Base-by-base conservation (phyloP, 1,140 invertebrate genomes). In the Batillaria attramentaria region DNA sequence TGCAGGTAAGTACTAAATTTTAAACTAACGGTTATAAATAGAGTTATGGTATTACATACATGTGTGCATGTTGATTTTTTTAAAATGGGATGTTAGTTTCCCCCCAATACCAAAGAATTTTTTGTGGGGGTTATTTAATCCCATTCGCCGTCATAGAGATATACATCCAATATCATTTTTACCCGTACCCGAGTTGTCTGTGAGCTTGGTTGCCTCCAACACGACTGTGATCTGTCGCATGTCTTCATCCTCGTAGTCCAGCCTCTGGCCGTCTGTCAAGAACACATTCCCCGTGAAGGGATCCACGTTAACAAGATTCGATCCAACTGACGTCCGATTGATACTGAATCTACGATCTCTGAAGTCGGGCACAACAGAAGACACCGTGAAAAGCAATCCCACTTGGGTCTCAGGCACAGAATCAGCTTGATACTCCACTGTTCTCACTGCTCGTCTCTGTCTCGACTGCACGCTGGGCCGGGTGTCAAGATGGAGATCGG, bases 401-500 rank as follows among this genome's bases (percentile, higher is more conserved):
- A 20, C 62, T 8, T 50, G 54, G 39, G 50, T 54, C 31, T 75
- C 73, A 28, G 54, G 13, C 35, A 75, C 73, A 20, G 73, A 18
- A 24, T 33, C 20, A 2, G 73, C 73, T 39, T 42, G 35, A 20
- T 65, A 75, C 13, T 75, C 33, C 54, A 62, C 54, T 16, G 24
- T n/a, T 3, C 73, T 50, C 31, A 57, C 54, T 39, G 73, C 73
- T 62, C 73, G 73, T 75, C 57, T 75, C 35, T 75, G 73, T 75
- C 73, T 57, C 57, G 54, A 37, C 50, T 39, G 31, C 31, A 42
- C 20, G 2, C 39, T 4, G 1, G 57, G n/a, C n/a, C 57, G 13
- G 13, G 39, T 60, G 54, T 75, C 57, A 24, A 35, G 33, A 35
- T 75, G 54, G 10, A 75, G 35, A 39, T 75, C 33, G 18, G 73